phyloP scores from a whole-genome alignment of 2,113 vertebrate genomes.

The Furnarius figulus region DNA sequence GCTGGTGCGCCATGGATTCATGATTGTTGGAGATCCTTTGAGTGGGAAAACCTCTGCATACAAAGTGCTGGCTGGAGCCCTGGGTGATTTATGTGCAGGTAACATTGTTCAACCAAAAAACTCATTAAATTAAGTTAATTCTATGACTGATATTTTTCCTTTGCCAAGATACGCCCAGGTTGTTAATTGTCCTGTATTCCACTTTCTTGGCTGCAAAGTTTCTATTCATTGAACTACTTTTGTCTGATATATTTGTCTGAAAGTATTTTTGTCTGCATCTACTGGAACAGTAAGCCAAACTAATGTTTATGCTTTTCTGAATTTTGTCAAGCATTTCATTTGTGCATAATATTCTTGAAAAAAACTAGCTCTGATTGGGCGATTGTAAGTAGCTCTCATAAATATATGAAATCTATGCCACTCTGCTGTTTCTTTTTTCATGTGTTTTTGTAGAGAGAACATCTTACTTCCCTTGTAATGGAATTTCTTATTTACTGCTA shows the following conservation, averaged over 20 bases:
- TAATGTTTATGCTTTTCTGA: not conserved
- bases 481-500: not conserved
- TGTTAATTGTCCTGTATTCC: not conserved
- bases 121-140: not conserved
- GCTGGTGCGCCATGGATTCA: constrained; percentile 92
- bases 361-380: not conserved
- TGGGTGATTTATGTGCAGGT: constrained; percentile 82
- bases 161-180: not conserved
- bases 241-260: not conserved
- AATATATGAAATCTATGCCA: not conserved
- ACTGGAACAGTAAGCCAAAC: not conserved
- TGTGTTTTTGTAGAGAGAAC: not conserved
- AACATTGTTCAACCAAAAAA: not conserved
- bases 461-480: not conserved
- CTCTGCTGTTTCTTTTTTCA: not conserved
- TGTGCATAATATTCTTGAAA: not conserved
- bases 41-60: constrained; percentile 90
- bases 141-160: not conserved
- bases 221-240: not conserved
- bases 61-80: constrained; percentile 84
- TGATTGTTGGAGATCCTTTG: constrained; percentile 90
- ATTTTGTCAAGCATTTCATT: not conserved
- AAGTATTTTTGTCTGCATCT: not conserved
- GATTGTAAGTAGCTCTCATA: not conserved
- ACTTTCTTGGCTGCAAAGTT: not conserved